Evolutionary conservation across 2,797 vertebrate genomes (phyloP).

Genomic region (Sciurus carolinensis): DNA sequence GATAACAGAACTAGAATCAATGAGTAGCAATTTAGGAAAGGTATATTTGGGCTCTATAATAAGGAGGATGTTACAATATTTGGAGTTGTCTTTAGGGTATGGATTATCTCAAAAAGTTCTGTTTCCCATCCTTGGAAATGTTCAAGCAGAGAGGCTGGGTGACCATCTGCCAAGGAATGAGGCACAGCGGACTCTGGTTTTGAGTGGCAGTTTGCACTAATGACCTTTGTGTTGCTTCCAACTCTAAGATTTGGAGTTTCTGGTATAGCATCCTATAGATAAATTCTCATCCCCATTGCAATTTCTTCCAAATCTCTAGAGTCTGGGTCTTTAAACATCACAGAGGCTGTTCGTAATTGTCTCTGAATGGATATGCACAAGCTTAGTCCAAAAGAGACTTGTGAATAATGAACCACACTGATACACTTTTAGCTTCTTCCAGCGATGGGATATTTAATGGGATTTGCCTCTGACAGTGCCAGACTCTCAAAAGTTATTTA

Average conservation of each 20-base stretch:
- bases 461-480: constrained; percentile 62
- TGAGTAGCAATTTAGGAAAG: constrained; percentile 14
- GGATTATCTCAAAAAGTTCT: neutral
- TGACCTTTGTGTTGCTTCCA: constrained; percentile 53
- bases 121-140: constrained; percentile 36
- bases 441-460: constrained; percentile 57
- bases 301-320: constrained; percentile 63
- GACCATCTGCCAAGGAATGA: constrained; percentile 59
- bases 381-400: constrained; percentile 75
- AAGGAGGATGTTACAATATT: constrained; percentile 15
- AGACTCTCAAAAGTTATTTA: constrained; percentile 66
- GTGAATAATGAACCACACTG: constrained; percentile 47
- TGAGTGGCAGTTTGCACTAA: constrained; percentile 57
- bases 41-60: neutral
- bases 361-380: constrained; percentile 66
- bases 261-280: constrained; percentile 10
- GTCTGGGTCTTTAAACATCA: constrained; percentile 55
- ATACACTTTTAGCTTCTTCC: constrained; percentile 66
- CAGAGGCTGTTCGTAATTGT: constrained; percentile 63
- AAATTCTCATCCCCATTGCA: constrained; percentile 35
- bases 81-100: neutral
- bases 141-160: constrained; percentile 55
- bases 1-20: neutral
- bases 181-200: constrained; percentile 24
- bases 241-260: constrained; percentile 57